phyloP scores from a whole-genome alignment of 1,140 invertebrate species.

The Scaptomyza graminum region DNA sequence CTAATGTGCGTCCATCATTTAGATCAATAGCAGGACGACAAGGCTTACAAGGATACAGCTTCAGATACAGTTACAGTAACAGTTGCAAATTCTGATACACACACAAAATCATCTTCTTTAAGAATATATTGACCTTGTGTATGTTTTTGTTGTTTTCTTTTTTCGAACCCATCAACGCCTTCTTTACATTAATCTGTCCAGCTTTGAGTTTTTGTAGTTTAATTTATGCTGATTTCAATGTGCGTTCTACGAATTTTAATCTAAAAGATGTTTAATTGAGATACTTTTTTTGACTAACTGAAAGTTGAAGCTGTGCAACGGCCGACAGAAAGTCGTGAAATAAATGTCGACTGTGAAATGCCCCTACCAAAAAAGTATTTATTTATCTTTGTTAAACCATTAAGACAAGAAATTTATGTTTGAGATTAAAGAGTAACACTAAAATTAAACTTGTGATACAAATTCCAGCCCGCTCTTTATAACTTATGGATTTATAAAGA shows the following conservation, averaged over 20 bases:
- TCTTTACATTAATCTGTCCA: constrained; percentile 64
- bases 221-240: constrained; percentile 72
- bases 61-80: constrained; percentile 28
- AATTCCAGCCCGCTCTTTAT: background rate
- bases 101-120: constrained; percentile 7
- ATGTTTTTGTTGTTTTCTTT: constrained; percentile 1
- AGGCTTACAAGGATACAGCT: constrained; percentile 32
- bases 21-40: constrained; percentile 67
- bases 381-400: too few species aligned
- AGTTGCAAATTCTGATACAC: constrained; percentile 30
- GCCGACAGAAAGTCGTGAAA: too few species aligned
- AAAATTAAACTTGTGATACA: background rate
- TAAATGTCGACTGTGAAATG: constrained; percentile 2
- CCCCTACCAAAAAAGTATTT: background rate
- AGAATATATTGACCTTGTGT: constrained; percentile 36
- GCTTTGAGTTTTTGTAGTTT: constrained; percentile 60
- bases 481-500: background rate
- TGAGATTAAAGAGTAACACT: background rate
- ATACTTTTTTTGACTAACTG: constrained; percentile 36
- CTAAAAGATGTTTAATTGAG: constrained; percentile 61
- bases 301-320: constrained; percentile 11
- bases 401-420: background rate
- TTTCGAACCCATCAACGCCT: constrained; percentile 41
- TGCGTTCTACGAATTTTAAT: constrained; percentile 14
- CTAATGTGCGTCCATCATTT: constrained; percentile 78